A percentile compares a stretch with the other conserved stretches of the same genome.
These are phyloP conservation scores for Sceloporus tristichus DNA, from an alignment of 2,113 vertebrate species.

Conservation along the genomic window DNA sequence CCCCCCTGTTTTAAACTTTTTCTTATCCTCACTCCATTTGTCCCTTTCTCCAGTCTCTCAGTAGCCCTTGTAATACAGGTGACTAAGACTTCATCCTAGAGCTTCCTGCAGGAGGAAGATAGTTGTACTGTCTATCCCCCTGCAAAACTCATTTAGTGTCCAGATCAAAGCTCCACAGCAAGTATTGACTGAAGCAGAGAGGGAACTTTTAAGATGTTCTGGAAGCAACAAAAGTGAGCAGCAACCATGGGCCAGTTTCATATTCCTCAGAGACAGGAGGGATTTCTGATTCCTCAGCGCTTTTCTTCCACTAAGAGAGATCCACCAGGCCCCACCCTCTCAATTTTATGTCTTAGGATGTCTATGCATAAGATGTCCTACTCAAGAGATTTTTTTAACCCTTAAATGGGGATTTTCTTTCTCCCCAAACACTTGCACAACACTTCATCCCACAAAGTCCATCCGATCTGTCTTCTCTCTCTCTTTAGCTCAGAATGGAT, in stretches of 20 bases:
- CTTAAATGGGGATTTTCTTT: not conserved
- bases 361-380: not conserved
- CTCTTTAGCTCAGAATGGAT: constrained; percentile 1
- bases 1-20: not conserved
- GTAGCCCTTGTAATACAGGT: not conserved
- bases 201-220: not conserved
- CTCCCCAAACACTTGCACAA: constrained; percentile 44
- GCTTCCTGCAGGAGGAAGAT: not conserved
- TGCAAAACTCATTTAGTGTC: not conserved
- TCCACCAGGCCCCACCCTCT: not conserved
- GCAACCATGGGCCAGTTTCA: not conserved
- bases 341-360: not conserved
- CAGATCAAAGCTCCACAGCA: not conserved
- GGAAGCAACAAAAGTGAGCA: too few relatives aligned
- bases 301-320: not conserved
- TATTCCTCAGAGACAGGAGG: not conserved
- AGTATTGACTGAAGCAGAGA: not conserved
- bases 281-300: not conserved
- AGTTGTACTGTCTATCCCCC: not conserved
- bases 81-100: not conserved
- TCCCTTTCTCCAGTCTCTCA: not conserved
- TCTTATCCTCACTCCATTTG: not conserved
- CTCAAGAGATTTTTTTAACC: not conserved
- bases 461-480: constrained; percentile 38
- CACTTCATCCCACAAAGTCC: constrained; percentile 38